Evolutionary conservation across 2,888 invertebrate species (phyloP), one percentile per base, ranked within the genome.

Genomic region (Drosophila ezoana): DNA sequence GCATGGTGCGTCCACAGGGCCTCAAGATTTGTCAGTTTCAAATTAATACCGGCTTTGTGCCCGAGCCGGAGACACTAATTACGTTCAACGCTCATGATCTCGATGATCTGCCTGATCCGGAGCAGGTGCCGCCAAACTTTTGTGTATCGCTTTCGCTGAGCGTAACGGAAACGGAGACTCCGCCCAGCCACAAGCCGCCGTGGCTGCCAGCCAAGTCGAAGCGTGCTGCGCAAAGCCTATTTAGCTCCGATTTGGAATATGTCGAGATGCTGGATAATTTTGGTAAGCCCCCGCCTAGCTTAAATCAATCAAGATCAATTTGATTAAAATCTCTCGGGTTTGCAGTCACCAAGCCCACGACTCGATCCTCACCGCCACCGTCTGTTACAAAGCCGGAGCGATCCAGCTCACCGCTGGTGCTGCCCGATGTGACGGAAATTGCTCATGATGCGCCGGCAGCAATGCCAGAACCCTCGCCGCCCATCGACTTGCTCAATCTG

Each of bases 21-120:
- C 96, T 98, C 78, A 97, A 96, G 91, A 96, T 98, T 86, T 95
- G 97, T 54, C 96, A 97, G 82, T 92, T 98, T 43, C 97, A 97
- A 92, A 95, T 98, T 87, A 97, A 98, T 91, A 96, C 98, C 8
- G 98, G 98, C 51, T 98, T 96, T 91, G 94, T 98, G 65, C 93
- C 94, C 0, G 94, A 95, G 77, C 95, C 95, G 72, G 96, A 96
- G 85, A 96, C 95, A 47, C 94, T 94, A n/a, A 92, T 98, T 57
- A 95, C 94, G 67, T 97, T 96, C 84, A 94, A 94, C 57, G 95
- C 95, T 79, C 94, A 94, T 9, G 97, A 97, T 90, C 93, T 98
- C 75, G 97, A 98, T 91, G 97, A 97, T 57, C 93, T 96, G 62
- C 95, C 96, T 4, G 97, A 97, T 74, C 73, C 90, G 0, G 94